Percentiles rank a stretch among this genome's conserved stretches.
phyloP scores from a whole-genome alignment of 2,797 vertebrate genomes.

The Neosilurus hyrtlii region DNA sequence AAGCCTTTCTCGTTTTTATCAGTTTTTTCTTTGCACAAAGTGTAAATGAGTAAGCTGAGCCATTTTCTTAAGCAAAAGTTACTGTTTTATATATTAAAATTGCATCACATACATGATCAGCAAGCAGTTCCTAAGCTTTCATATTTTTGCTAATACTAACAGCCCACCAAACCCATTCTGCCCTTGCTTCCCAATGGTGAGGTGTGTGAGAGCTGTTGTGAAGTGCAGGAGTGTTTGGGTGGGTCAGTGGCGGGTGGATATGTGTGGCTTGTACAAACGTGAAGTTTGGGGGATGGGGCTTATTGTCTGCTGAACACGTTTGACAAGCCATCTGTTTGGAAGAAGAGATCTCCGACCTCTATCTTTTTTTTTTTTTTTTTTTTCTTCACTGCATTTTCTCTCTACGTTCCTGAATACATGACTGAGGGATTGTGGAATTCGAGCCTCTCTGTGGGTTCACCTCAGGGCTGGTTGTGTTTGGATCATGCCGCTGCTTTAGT shows the following conservation, averaged over 20 bases:
- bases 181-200: slow-evolving; percentile 14
- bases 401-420: slow-evolving; percentile 48
- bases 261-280: slow-evolving; percentile 49
- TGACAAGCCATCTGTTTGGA: slow-evolving; percentile 60
- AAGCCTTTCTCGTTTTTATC: background rate
- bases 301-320: slow-evolving; percentile 68
- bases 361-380: slow-evolving; percentile 23
- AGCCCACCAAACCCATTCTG: slow-evolving; percentile 17
- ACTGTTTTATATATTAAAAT: background rate
- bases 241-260: slow-evolving; percentile 30
- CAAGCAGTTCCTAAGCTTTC: background rate
- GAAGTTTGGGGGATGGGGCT: slow-evolving; percentile 49
- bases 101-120: background rate
- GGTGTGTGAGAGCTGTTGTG: background rate
- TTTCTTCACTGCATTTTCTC: slow-evolving; percentile 36
- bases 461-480: slow-evolving; percentile 41
- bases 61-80: background rate
- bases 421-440: slow-evolving; percentile 56
- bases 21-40: background rate
- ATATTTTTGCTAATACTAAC: background rate
- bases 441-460: slow-evolving; percentile 49
- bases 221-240: slow-evolving; percentile 35
- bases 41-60: background rate
- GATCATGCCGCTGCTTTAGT: slow-evolving; percentile 32
- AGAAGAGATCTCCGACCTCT: slow-evolving; percentile 47